Evolutionary conservation across 2,113 vertebrate genomes (phyloP), one percentile per base, ranked within the genome.

Genomic region (Ailurus styani): DNA sequence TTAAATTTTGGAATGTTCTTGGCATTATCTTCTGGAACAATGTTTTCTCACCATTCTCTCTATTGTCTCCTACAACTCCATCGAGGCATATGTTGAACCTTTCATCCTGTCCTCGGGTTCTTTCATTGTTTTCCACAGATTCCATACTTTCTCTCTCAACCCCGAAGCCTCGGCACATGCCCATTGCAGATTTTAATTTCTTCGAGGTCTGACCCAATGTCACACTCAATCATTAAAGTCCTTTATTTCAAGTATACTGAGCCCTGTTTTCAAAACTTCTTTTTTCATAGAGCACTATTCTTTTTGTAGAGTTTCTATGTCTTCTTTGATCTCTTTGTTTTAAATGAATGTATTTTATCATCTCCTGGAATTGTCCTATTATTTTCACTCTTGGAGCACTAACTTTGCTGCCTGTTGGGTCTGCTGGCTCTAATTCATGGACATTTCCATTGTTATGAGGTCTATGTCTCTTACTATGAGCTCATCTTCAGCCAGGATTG

Each of bases 141-240:
- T 77, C 8, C 88, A 4, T n/a, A 89, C 50, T 87, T 45, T 47
- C 27, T 50, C 85, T 91, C 77, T 93, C 25, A 34, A 42, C 5
- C 6, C 52, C 88, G 18, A 77, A 86, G 72, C 86, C 91, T 89
- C 14, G 14, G 66, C 77, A 62, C 55, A 72, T 93, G 96, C 93
- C 47, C 92, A 62, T 47, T 57, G 75, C 21, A 70, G 54, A 95
- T 81, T 95, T 90, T 91, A 95, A 50, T 78, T 95, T 78, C 82
- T 78, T 27, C 52, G 34, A 42, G 47, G 47, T 95, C 90, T 96
- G 62, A 77, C 47, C 70, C 77, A 27, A 91, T 66, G 31, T 85
- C 87, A 85, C 91, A 54, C 31, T 47, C 50, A 54, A 14, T 29
- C 50, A 64, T 95, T 52, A 94, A 47, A 54, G 6, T 68, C 87